phyloP scores from a whole-genome alignment of 2,797 vertebrate genomes.

The Sebastolobus alascanus region DNA sequence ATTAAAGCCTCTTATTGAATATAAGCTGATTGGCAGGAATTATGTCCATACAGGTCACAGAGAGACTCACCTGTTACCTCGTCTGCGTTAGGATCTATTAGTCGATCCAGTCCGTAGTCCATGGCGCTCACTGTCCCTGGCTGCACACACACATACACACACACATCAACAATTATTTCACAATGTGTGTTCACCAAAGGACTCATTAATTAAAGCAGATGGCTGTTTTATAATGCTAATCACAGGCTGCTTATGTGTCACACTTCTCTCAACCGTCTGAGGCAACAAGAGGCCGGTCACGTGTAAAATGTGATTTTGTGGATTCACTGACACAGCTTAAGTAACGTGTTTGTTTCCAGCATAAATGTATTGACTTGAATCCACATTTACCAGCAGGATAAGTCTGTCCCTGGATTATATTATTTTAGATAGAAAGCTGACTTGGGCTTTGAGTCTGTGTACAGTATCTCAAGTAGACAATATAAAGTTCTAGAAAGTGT shows the following conservation, averaged over 20 bases:
- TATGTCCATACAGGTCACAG: slow-evolving; percentile 57
- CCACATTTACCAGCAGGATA: not conserved
- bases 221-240: slow-evolving; percentile 61
- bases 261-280: not conserved
- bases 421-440: not conserved
- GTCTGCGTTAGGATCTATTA: slow-evolving; percentile 88
- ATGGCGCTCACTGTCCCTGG: slow-evolving; percentile 91
- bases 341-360: slow-evolving; percentile 1
- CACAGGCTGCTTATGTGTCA: slow-evolving; percentile 17
- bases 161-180: slow-evolving; percentile 25
- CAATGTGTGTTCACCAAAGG: slow-evolving; percentile 39
- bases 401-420: not conserved
- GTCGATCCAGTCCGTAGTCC: slow-evolving; percentile 92
- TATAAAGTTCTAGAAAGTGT: not conserved
- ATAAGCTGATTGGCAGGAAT: slow-evolving; percentile 72
- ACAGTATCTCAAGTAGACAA: not conserved
- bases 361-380: not conserved
- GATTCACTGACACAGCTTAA: not conserved
- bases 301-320: not conserved
- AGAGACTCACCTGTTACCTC: slow-evolving; percentile 94
- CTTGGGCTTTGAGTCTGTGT: not conserved
- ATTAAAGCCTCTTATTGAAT: slow-evolving; percentile 76
- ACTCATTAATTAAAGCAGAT: slow-evolving; percentile 50
- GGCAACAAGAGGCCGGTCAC: slow-evolving; percentile 8
- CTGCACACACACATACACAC: slow-evolving; percentile 74